Evolutionary conservation across 1,140 invertebrate species (phyloP).

Genomic region (Centruroides sculpturatus): DNA sequence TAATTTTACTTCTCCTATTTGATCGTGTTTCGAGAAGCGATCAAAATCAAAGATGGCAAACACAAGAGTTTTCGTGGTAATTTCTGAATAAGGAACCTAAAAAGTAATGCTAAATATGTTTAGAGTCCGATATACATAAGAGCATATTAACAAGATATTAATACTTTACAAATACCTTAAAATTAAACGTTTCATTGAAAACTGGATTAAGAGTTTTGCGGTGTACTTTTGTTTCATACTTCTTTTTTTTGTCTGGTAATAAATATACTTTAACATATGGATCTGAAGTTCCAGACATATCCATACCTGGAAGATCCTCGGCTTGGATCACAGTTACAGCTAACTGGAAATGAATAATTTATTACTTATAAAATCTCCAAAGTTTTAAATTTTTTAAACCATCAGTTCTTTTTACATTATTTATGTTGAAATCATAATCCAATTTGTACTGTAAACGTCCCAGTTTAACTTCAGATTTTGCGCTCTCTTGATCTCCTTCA

Average conservation of each 20-base stretch:
- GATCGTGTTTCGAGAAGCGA: slow-evolving; percentile 98
- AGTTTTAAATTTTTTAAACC: not conserved
- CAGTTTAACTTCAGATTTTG: slow-evolving; percentile 87
- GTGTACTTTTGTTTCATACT: slow-evolving; percentile 32
- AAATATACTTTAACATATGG: slow-evolving; percentile 39
- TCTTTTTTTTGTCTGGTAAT: slow-evolving; percentile 32
- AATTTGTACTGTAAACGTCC: slow-evolving; percentile 93
- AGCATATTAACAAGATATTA: not conserved
- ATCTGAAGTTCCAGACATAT: slow-evolving; percentile 98
- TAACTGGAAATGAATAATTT: slow-evolving; percentile 35
- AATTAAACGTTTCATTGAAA: slow-evolving; percentile 29
- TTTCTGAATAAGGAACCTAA: slow-evolving; percentile 41
- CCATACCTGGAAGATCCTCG: slow-evolving; percentile 91
- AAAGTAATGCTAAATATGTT: not conserved
- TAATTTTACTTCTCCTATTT: slow-evolving; percentile 97
- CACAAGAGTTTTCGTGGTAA: slow-evolving; percentile 53
- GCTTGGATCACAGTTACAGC: slow-evolving; percentile 97
- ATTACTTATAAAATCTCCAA: not conserved
- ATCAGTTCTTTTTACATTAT: slow-evolving; percentile 44
- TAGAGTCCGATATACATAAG: not conserved
- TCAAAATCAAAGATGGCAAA: slow-evolving; percentile 99
- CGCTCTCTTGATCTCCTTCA: slow-evolving; percentile 72
- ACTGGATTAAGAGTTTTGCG: slow-evolving; percentile 30
- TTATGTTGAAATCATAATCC: slow-evolving; percentile 99
- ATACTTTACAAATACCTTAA: slow-evolving; percentile 12